Evolutionary conservation across 2,797 vertebrate genomes (phyloP), one percentile per base, ranked within the genome.

Genomic region (Pteropus rufus): DNA sequence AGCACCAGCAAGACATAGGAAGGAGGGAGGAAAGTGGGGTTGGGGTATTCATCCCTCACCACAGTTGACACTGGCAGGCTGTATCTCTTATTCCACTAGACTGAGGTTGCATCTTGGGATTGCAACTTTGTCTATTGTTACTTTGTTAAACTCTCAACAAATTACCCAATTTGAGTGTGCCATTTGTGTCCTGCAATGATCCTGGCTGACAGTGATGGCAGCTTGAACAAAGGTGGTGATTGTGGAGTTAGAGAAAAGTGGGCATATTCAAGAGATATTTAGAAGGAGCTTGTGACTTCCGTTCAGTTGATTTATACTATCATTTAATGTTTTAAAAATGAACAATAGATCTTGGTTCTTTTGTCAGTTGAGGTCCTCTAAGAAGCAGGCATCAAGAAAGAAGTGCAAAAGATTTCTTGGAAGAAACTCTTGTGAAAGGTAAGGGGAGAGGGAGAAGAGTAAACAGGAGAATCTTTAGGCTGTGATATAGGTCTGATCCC

Each of bases 231-330:
- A 34, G 11, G 39, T 19, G 4, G 3, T 2, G 3, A 26, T 46
- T 24, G 12, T 56, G 49, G 10, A 24, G 72, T 14, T 60, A 56
- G 19, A 80, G 39, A n/a, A 19, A 88, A 64, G 26, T 12, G 36
- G 34, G 15, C 2, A 1, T 26, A 67, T 34, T 72, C 56, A 73
- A 36, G 69, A 72, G 60, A 10, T n/a, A 34, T 23, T 23, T 44
- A 73, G 31, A n/a, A 46, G 10, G 19, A 19, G 15, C 18, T 11
- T 44, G 26, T 4, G 18, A 76, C 39, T 62, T 93, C 31, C 5
- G 0, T 39, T 67, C n/a, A 21, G 1, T 10, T 14, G 15, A 12
- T 7, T 75, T 52, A 31, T 6, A 15, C 0, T 23, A 10, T 5
- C 36, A 19, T 56, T 81, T 56, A 36, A 86, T 1, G 7, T 49